These are phyloP conservation scores for Oxyura jamaicensis DNA, from an alignment of 2,113 vertebrate genomes.

Conservation along the genomic window DNA sequence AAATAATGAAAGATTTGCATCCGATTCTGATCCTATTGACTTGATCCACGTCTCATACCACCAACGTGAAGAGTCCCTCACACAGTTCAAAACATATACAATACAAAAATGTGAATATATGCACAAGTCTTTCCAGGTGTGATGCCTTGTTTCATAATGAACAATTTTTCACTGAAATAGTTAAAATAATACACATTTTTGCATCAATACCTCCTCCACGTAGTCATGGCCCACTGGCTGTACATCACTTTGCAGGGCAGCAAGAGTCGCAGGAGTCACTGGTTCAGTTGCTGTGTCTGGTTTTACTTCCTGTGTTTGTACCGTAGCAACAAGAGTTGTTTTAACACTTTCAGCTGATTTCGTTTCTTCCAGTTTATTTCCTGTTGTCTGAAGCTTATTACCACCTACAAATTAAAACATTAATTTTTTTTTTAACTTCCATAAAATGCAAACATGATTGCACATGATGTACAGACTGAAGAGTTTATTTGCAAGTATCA, in stretches of 20 bases:
- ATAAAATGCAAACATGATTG: background rate
- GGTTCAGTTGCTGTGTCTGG: constrained; percentile 81
- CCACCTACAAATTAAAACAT: constrained; percentile 80
- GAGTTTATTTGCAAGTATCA: background rate
- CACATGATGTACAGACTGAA: background rate
- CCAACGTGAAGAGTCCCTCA: background rate
- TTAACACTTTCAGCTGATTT: constrained; percentile 85
- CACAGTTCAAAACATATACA: background rate
- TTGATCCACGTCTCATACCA: background rate
- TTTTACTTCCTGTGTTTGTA: constrained; percentile 83
- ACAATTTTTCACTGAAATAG: background rate
- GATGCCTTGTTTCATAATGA: background rate
- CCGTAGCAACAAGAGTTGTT: constrained; percentile 67
- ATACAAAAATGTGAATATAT: background rate
- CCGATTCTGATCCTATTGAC: background rate
- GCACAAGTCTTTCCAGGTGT: background rate
- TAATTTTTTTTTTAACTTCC: background rate
- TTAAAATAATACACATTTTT: background rate
- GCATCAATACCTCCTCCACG: constrained; percentile 90
- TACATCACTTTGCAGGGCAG: constrained; percentile 94
- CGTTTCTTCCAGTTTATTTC: constrained; percentile 86
- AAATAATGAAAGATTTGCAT: background rate
- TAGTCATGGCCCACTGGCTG: constrained; percentile 98
- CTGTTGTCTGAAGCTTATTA: constrained; percentile 92
- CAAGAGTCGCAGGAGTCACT: constrained; percentile 86